phyloP scores from a whole-genome alignment of 2,888 invertebrate genomes.

The Luperina nickerlii region DNA sequence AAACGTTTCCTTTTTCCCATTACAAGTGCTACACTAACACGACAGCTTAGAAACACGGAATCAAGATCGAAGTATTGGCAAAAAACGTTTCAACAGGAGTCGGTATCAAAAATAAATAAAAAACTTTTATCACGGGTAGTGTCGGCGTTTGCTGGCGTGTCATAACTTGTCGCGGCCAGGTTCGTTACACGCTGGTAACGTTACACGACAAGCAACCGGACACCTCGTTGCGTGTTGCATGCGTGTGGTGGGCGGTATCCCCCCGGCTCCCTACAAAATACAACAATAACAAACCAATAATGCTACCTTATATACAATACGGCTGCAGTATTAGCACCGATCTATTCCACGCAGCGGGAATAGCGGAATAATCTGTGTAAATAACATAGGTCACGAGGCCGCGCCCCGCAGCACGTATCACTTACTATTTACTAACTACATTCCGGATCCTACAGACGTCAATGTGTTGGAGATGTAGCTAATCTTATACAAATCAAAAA shows the following conservation, averaged over 20 bases:
- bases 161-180: slow-evolving; percentile 84
- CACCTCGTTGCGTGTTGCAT: slow-evolving; percentile 82
- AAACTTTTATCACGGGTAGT: slow-evolving; percentile 75
- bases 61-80: slow-evolving; percentile 50
- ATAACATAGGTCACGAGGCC: slow-evolving; percentile 62
- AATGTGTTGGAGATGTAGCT: slow-evolving; percentile 22
- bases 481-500: slow-evolving; percentile 18
- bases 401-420: slow-evolving; percentile 40
- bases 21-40: slow-evolving; percentile 14
- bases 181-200: slow-evolving; percentile 81
- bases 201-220: slow-evolving; percentile 83
- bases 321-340: slow-evolving; percentile 52
- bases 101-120: slow-evolving; percentile 78
- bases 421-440: slow-evolving; percentile 61
- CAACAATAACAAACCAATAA: slow-evolving; percentile 68
- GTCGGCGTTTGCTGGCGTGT: slow-evolving; percentile 85
- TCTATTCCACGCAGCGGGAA: slow-evolving; percentile 60
- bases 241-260: slow-evolving; percentile 74
- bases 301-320: slow-evolving; percentile 62
- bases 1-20: neutral
- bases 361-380: slow-evolving; percentile 61
- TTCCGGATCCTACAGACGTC: slow-evolving; percentile 41
- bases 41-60: slow-evolving; percentile 35
- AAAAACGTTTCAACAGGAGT: slow-evolving; percentile 56
- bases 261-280: slow-evolving; percentile 60